phyloP scores from a whole-genome alignment of 2,113 vertebrate genomes.

The Trachemys scripta region DNA sequence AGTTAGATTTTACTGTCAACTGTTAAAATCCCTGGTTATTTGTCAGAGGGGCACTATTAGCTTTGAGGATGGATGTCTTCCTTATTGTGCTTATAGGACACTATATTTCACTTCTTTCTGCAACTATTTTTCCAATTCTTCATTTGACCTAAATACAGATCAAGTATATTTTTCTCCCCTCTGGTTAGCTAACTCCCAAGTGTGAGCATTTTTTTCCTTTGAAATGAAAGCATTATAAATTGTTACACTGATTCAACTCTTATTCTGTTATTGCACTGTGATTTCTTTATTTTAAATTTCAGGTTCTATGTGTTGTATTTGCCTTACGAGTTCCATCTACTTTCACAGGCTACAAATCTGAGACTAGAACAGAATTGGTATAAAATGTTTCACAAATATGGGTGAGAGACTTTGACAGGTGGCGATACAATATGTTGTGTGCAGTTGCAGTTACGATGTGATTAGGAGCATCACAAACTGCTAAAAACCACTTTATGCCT shows the following conservation, averaged over 20 bases:
- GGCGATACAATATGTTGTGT: neutral
- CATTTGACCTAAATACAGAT: neutral
- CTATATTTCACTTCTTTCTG: neutral
- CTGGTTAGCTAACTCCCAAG: neutral
- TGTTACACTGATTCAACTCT: neutral
- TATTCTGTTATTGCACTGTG: fast-evolving
- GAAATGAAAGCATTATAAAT: neutral
- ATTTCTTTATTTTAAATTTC: neutral
- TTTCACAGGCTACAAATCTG: neutral
- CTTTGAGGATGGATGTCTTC: neutral
- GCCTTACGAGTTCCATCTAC: neutral
- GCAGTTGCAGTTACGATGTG: neutral
- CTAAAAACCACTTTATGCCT: neutral
- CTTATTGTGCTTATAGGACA: neutral
- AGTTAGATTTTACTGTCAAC: neutral
- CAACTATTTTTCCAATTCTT: neutral
- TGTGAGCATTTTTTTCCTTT: neutral
- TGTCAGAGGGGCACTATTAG: neutral
- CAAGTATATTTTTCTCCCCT: neutral
- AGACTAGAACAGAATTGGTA: neutral
- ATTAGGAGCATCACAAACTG: neutral
- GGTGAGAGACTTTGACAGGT: neutral
- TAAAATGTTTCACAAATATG: neutral
- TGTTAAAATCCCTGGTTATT: neutral
- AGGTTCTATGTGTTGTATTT: neutral